Evolutionary conservation across 2,797 vertebrate species (phyloP).

Genomic region (Gila robusta): DNA sequence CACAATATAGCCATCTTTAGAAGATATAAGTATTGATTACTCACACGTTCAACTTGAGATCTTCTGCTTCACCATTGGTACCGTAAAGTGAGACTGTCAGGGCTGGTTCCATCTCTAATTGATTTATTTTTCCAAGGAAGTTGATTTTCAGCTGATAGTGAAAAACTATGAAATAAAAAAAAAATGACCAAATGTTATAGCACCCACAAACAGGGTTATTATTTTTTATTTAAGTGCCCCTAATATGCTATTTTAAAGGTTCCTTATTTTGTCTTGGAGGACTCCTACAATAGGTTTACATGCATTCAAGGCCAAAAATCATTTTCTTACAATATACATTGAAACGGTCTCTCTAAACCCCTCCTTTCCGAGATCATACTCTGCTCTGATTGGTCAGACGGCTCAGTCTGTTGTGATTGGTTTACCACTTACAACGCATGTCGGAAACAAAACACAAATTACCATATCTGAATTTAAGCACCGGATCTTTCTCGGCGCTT

Average conservation of each 20-base stretch:
- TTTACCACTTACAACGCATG: not conserved
- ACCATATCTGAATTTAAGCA: not conserved
- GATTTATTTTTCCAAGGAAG: slow-evolving; percentile 74
- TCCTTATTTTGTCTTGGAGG: not conserved
- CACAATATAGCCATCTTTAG: not conserved
- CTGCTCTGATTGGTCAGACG: not conserved
- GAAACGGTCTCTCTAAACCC: not conserved
- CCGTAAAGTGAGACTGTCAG: slow-evolving; percentile 78
- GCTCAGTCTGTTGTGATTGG: not conserved
- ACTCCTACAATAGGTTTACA: not conserved
- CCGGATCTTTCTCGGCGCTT: not conserved
- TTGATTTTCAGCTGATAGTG: slow-evolving; percentile 85
- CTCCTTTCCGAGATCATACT: not conserved
- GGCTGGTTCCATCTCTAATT: slow-evolving; percentile 72
- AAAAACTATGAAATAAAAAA: slow-evolving; percentile 71
- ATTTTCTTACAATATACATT: not conserved
- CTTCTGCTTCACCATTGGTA: slow-evolving; percentile 74
- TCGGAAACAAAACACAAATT: not conserved
- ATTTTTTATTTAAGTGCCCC: not conserved
- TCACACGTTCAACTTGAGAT: slow-evolving; percentile 80
- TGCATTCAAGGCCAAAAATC: not conserved
- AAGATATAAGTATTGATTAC: slow-evolving; percentile 48
- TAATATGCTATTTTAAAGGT: not conserved
- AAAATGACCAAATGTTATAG: not conserved
- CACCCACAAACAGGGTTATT: not conserved